Evolutionary conservation across 2,888 invertebrate genomes (phyloP).

Genomic region (Julus scandinavius): DNA sequence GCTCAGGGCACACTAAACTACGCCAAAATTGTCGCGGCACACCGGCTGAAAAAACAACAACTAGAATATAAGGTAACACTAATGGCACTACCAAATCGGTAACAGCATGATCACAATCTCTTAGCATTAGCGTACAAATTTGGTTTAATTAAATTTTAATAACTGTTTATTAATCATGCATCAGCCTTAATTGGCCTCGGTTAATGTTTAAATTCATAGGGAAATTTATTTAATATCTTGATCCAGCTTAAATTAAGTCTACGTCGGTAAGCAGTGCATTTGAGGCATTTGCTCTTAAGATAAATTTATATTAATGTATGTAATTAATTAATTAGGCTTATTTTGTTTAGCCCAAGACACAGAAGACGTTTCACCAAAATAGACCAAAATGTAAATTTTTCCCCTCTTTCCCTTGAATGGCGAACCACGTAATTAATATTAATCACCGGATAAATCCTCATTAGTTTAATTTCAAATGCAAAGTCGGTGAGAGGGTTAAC

Average conservation of each 20-base stretch:
- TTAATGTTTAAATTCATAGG: background rate
- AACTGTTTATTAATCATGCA: background rate
- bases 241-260: background rate
- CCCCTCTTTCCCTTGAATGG: background rate
- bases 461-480: slow-evolving; percentile 15
- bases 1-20: too few relatives aligned
- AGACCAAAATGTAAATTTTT: background rate
- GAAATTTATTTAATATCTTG: background rate
- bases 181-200: slow-evolving; percentile 19
- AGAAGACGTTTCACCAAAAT: background rate
- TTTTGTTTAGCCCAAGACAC: background rate
- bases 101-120: background rate
- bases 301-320: background rate
- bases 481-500: background rate
- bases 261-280: background rate
- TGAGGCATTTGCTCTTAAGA: background rate
- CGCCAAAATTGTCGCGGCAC: too few relatives aligned
- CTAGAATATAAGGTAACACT: too few relatives aligned
- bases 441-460: slow-evolving; percentile 25
- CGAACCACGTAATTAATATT: slow-evolving; percentile 13
- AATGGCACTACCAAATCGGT: too few relatives aligned
- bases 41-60: too few relatives aligned
- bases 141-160: background rate
- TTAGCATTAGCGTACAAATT: background rate
- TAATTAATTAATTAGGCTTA: slow-evolving; percentile 12